Evolutionary conservation across 2,797 vertebrate genomes (phyloP), one percentile per base, ranked within the genome.

Genomic region (Megalops cyprinoides): DNA sequence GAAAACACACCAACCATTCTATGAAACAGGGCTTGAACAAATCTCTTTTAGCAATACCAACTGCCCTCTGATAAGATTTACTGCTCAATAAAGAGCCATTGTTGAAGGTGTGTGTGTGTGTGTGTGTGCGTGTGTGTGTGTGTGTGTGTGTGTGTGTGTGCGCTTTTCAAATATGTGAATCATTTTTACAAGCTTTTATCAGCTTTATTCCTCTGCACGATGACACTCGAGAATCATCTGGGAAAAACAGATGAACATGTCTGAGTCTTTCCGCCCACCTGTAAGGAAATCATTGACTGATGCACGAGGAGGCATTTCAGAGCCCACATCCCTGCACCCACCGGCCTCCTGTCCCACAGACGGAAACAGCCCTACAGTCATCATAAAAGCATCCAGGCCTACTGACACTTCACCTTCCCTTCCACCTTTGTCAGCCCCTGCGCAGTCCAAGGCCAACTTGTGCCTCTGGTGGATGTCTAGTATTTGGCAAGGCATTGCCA

Each of bases 61-160:
- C 31, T 12, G 37, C 31, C 31, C 51, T 53, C 69, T 56, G 78
- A 79, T 79, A 79, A 79, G 53, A 73, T 79, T 74, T 74, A 79
- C 58, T 14, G 65, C 34, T 79, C 23, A 37, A 79, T 73, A 67
- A 73, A 79, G n/a, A 34, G 62, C 62, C 6, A 5, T 3, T 14
- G 65, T 37, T 37, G 14, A 37, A 65, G 31, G 62, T 9, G 14
- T 37, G 58, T 34, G 58, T 34, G 18, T 55, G n/a, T n/a, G n/a
- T n/a, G n/a, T 12, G 14, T 48, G 46, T 9, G 14, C 48, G 46
- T 48, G 9, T 48, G 46, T 10, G 9, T 14, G 49, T 51, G 49
- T 14, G 15, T 51, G 49, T 49, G 48, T 48, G 53, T 56, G 55
- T n/a, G 23, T n/a, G 18, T 14, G 14, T 62, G 14, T 51, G 18